These are phyloP conservation scores for Paralinhomoeus sp. DNA, from an alignment of 2,888 invertebrate species.

Conservation along the genomic window DNA sequence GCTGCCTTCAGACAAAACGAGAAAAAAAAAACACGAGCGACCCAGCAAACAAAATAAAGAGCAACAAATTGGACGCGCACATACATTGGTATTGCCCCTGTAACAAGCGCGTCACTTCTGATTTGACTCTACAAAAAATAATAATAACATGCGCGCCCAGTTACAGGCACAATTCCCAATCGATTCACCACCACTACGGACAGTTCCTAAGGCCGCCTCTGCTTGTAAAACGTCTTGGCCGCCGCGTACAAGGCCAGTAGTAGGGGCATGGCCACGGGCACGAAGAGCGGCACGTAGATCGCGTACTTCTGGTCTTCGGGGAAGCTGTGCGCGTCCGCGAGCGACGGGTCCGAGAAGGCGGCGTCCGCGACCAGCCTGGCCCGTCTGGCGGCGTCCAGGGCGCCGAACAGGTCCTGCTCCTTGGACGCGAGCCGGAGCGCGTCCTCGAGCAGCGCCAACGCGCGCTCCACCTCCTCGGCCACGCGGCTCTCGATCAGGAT, in stretches of 20 bases:
- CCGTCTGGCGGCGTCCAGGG: constrained; percentile 6
- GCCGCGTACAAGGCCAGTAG: constrained; percentile 6
- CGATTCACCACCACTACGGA: too few relatives aligned
- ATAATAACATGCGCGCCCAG: too few relatives aligned
- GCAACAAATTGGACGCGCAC: too few relatives aligned
- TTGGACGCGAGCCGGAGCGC: background rate
- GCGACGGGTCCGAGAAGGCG: constrained; percentile 75
- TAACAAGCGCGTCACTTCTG: too few relatives aligned
- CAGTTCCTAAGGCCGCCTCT: too few relatives aligned
- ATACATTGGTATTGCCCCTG: too few relatives aligned
- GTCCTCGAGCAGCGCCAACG: background rate
- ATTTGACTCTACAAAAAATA: too few relatives aligned
- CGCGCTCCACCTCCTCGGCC: constrained; percentile 26
- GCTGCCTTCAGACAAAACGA: too few relatives aligned
- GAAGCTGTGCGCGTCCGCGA: constrained; percentile 77
- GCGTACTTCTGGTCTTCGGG: constrained; percentile 97
- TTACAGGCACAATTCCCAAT: too few relatives aligned
- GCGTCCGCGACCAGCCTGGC: constrained; percentile 48
- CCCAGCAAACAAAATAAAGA: too few relatives aligned
- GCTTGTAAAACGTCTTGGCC: too few relatives aligned
- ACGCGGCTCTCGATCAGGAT: constrained; percentile 77
- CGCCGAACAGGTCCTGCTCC: background rate
- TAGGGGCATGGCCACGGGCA: constrained; percentile 59
- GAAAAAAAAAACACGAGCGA: too few relatives aligned
- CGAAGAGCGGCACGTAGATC: constrained; percentile 83